Evolutionary conservation across 2,113 vertebrate genomes (phyloP).

Genomic region (Mus spicilegus): DNA sequence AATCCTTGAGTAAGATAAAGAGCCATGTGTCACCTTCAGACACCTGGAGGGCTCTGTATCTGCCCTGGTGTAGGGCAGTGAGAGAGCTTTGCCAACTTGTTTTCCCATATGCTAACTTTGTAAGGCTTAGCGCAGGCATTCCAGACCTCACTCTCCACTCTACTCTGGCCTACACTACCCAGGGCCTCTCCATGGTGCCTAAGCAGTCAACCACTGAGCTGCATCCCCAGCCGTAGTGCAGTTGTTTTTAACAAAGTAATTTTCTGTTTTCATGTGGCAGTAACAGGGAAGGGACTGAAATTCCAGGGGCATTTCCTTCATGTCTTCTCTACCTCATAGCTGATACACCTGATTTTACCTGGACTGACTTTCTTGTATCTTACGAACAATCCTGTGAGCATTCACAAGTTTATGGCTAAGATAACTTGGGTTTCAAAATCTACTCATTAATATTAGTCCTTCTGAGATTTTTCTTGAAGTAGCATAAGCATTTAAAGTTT

Average conservation of each 20-base stretch:
- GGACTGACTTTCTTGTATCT: slow-evolving; percentile 9
- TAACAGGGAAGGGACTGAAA: neutral
- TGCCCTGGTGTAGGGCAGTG: neutral
- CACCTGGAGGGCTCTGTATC: neutral
- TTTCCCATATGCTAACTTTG: neutral
- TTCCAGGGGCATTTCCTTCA: neutral
- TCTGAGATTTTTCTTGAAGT: neutral
- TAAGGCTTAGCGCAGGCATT: neutral
- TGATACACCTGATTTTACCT: neutral
- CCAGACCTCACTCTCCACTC: no score
- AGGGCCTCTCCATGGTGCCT: neutral
- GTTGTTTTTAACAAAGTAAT: neutral
- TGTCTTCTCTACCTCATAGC: neutral
- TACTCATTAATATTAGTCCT: neutral
- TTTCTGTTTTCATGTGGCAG: no score
- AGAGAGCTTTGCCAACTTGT: neutral
- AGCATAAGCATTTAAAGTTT: neutral
- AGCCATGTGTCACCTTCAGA: neutral
- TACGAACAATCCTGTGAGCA: neutral
- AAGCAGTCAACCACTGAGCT: neutral
- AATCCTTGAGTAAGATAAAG: neutral
- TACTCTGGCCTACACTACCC: neutral
- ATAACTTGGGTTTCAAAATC: neutral
- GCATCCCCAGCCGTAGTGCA: neutral
- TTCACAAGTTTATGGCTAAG: neutral